These are phyloP conservation scores for Diplazon laetatorius DNA, from an alignment of 2,888 invertebrate species.

Conservation along the genomic window DNA sequence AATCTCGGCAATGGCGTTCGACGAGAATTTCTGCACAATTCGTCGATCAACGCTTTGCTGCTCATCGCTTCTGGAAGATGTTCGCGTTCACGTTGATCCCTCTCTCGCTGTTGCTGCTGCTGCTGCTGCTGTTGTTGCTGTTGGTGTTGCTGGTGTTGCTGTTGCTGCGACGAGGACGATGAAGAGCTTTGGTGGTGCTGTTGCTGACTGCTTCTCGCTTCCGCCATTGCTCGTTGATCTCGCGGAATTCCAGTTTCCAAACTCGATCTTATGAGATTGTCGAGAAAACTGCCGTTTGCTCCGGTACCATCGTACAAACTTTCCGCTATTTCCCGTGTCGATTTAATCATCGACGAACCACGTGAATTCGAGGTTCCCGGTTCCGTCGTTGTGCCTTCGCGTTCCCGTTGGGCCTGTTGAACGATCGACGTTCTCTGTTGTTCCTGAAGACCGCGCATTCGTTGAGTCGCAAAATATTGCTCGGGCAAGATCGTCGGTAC, in stretches of 20 bases:
- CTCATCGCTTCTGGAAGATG: conserved; percentile 84
- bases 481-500: conserved; percentile 84
- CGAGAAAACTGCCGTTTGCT: conserved; percentile 91
- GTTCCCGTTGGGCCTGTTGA: conserved; percentile 73
- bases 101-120: conserved; percentile 82
- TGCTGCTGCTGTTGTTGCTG: conserved; percentile 83
- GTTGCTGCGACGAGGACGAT: conserved; percentile 38
- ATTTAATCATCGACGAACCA: conserved; percentile 83
- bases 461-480: conserved; percentile 89
- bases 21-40: conserved; percentile 86
- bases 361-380: conserved; percentile 78
- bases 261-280: conserved; percentile 92
- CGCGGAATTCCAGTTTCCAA: conserved; percentile 87
- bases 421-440: conserved; percentile 83
- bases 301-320: conserved; percentile 86
- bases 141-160: conserved; percentile 83
- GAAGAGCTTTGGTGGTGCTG: conserved; percentile 82
- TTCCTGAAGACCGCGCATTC: conserved; percentile 91
- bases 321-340: conserved; percentile 86
- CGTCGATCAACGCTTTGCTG: conserved; percentile 87
- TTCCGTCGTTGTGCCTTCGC: conserved; percentile 71
- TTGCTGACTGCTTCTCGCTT: conserved; percentile 83
- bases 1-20: conserved; percentile 83
- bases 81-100: conserved; percentile 78
- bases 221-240: conserved; percentile 75